phyloP scores from a whole-genome alignment of 2,113 vertebrate species.

The Lophotis ruficrista region DNA sequence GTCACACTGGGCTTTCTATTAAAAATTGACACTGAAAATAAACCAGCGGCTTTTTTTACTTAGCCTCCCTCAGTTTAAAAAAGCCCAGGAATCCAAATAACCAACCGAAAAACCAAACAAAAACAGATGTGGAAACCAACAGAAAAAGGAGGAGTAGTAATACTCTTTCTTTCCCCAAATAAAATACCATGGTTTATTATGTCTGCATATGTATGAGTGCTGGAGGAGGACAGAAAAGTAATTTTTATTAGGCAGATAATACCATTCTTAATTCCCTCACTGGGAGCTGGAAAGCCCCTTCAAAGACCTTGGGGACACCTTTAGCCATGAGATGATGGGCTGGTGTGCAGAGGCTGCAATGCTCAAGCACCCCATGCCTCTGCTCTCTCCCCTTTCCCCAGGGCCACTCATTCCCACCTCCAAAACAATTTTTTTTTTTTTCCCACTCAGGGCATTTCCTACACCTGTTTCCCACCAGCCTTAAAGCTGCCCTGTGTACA shows the following conservation, averaged over 20 bases:
- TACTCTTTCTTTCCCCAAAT: background rate
- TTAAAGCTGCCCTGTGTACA: background rate
- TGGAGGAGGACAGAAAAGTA: background rate
- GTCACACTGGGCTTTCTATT: conserved; percentile 10
- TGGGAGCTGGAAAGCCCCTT: background rate
- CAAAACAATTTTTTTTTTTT: background rate
- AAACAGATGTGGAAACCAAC: conserved; percentile 8
- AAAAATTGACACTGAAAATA: conserved; percentile 66
- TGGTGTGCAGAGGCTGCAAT: background rate
- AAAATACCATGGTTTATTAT: background rate
- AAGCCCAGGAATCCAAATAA: conserved; percentile 53
- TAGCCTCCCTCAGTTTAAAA: background rate
- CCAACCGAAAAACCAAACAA: background rate
- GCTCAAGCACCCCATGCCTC: background rate
- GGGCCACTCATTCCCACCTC: background rate
- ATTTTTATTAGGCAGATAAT: background rate
- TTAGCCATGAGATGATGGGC: background rate
- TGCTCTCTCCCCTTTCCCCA: background rate
- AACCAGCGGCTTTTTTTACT: conserved; percentile 61
- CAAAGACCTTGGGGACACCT: background rate
- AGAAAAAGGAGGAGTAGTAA: background rate
- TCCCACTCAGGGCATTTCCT: background rate
- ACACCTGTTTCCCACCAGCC: background rate
- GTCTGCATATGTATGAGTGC: background rate
- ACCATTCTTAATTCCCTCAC: background rate